Conservation (phyloP, 2,888 invertebrate genomes). For the Epinotia bilunana region DNA sequence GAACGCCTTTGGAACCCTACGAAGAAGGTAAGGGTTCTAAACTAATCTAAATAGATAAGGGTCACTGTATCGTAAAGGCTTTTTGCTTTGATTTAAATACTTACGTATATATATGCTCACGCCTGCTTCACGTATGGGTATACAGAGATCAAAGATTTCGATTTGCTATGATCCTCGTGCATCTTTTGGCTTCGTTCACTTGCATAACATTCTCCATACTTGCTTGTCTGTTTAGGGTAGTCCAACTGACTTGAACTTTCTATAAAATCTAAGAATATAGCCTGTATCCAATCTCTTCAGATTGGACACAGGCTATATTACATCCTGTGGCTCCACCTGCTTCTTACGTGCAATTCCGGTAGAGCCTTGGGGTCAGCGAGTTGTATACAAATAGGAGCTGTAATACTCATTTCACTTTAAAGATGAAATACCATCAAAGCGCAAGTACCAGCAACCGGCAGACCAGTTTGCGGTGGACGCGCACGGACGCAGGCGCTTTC, state of each 20-base stretch:
- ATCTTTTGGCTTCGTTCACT: not conserved
- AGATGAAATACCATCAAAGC: slow-evolving; percentile 93
- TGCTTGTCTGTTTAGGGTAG: not conserved
- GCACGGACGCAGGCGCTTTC: slow-evolving; percentile 95
- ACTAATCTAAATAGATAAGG: not conserved
- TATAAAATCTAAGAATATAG: too few species aligned
- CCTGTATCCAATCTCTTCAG: too few species aligned
- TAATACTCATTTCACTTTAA: slow-evolving; percentile 46
- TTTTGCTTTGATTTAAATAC: not conserved
- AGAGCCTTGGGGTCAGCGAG: too few species aligned
- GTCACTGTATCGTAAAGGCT: not conserved
- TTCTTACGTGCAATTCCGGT: not conserved
- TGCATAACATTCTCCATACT: not conserved
- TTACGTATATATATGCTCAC: too few species aligned
- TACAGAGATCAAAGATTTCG: not conserved
- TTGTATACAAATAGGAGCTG: too few species aligned
- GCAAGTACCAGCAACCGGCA: slow-evolving; percentile 87
- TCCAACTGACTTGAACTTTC: not conserved
- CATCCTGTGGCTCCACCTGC: not conserved
- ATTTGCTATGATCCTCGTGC: not conserved
- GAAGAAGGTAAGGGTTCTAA: slow-evolving; percentile 88
- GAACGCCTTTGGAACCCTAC: slow-evolving; percentile 91
- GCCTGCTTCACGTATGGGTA: not conserved
- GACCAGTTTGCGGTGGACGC: slow-evolving; percentile 96
- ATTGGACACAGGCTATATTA: too few species aligned